Evolutionary conservation across 1,140 invertebrate species (phyloP), one percentile per base, ranked within the genome.

Genomic region (Pseudomyrmex pallidus): DNA sequence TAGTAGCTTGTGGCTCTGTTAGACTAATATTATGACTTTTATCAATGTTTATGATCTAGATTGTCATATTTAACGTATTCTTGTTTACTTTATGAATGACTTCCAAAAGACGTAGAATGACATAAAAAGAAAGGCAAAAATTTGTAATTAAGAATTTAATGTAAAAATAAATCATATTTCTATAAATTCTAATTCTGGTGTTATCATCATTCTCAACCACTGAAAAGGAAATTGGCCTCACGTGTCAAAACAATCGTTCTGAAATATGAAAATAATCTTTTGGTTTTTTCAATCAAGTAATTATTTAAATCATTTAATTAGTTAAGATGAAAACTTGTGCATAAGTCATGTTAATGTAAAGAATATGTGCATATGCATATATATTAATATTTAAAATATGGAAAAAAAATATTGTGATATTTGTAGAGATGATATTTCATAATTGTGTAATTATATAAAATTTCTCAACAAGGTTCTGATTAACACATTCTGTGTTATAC

Each of bases 111-210:
- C 63, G 84, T 83, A 68, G 15, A 70, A 83, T 62, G 66, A 85
- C 57, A 77, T 59, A 70, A 57, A 25, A 82, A 80, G 13, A 72
- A 63, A 44, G 67, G 72, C 64, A 87, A 89, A 35, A 35, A 87
- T 92, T 92, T 92, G 92, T 92, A 93, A 91, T 83, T 86, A 89
- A 92, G 62, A 87, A 57, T 80, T 74, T 89, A 91, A 89, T 92
- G 86, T 90, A 91, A 90, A 80, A 93, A 93, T 92, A 92, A 93
- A 93, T 89, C 66, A 84, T 91, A 91, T 92, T 91, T 92, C 86
- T 92, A 92, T 89, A 92, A 92, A 77, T 92, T 91, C 86, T 82
- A 91, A 90, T 70, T 67, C 68, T 88, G 76, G 83, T 85, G 77
- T 88, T 54, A 85, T 17, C 87, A 48, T 73, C 52, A 70, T 70